phyloP scores from a whole-genome alignment of 1,140 invertebrate genomes.

The Lepidurus arcticus region DNA sequence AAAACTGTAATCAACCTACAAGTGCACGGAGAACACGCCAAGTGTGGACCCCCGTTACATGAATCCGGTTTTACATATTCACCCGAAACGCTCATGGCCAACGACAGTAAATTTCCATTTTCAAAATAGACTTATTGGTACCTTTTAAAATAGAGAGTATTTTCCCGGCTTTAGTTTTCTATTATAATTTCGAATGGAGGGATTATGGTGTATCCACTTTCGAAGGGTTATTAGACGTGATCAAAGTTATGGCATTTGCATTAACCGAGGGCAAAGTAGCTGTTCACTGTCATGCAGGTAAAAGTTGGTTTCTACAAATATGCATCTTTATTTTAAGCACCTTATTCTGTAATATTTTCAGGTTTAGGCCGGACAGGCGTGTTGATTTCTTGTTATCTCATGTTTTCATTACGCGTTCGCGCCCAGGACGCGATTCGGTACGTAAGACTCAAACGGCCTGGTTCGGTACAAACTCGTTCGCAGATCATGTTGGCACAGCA shows the following conservation, averaged over 20 bases:
- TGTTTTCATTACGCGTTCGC: slow-evolving; percentile 66
- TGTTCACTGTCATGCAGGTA: slow-evolving; percentile 85
- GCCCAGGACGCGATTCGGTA: slow-evolving; percentile 75
- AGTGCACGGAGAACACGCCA: slow-evolving; percentile 72
- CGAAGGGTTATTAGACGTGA: slow-evolving; percentile 70
- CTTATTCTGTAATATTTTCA: slow-evolving; percentile 43
- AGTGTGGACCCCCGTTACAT: slow-evolving; percentile 66
- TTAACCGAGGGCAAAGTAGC: slow-evolving; percentile 75
- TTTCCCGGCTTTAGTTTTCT: slow-evolving; percentile 57
- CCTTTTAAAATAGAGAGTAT: slow-evolving; percentile 34
- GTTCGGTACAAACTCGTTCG: slow-evolving; percentile 71
- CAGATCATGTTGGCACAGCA: slow-evolving; percentile 73
- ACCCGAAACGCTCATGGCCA: slow-evolving; percentile 73
- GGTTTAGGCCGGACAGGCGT: slow-evolving; percentile 78
- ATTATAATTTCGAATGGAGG: slow-evolving; percentile 78
- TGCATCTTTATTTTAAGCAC: not conserved
- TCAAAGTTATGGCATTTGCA: slow-evolving; percentile 80
- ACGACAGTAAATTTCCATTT: slow-evolving; percentile 59
- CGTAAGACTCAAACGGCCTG: slow-evolving; percentile 68
- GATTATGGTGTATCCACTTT: slow-evolving; percentile 76
- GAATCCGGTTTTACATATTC: slow-evolving; percentile 69
- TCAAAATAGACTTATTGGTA: not conserved
- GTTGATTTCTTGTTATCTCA: slow-evolving; percentile 76
- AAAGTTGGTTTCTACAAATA: slow-evolving; percentile 26
- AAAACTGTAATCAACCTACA: slow-evolving; percentile 79